Evolutionary conservation across 2,113 vertebrate genomes (phyloP), one percentile per base, ranked within the genome.

Genomic region (Ibidorhyncha struthersii): DNA sequence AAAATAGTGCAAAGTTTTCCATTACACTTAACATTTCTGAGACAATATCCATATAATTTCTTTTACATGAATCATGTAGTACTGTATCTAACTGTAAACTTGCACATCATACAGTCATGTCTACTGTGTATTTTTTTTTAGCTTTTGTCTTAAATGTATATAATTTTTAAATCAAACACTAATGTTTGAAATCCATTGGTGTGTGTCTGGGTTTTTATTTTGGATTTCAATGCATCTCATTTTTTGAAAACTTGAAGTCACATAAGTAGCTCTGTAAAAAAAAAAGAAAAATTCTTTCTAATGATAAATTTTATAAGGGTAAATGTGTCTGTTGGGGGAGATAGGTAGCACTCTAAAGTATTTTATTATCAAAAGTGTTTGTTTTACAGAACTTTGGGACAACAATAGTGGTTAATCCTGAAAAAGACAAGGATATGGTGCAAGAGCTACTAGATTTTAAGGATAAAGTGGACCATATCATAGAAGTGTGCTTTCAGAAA

Each of bases 381-480:
- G 92, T 96, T 96, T 97, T 96, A 77, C 89, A 99, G 98, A 98
- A 97, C 88, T 99, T 98, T 96, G 98, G 98, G 87, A 98, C 98
- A 90, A 98, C 98, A 32, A 98, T 99, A 81, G 98, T 99, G 93
- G 98, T 99, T 95, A 99, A 98, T 78, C 98, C 98, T 88, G 98
- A 99, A 95, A 99, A 99, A 62, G 98, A 99, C 93, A 99, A 99
- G 93, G 98, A 98, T 93, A 99, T 99, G 98, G 98, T 99, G 41
- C 98, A 98, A 94, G 98, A 99, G 77, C 98, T 99, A 83, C 97
- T 99, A 97, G 98, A 98, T 95, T 99, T 99, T 96, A 99, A 99
- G 97, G 98, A 99, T 97, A 98, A 98, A 86, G 98, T 99, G 92
- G 98, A 99, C 97, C 98, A 98, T 61, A 98, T 99, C 94, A 98